These are phyloP conservation scores for Hirtodrosophila confusa DNA, from an alignment of 2,888 invertebrate species.

Conservation along the genomic window DNA sequence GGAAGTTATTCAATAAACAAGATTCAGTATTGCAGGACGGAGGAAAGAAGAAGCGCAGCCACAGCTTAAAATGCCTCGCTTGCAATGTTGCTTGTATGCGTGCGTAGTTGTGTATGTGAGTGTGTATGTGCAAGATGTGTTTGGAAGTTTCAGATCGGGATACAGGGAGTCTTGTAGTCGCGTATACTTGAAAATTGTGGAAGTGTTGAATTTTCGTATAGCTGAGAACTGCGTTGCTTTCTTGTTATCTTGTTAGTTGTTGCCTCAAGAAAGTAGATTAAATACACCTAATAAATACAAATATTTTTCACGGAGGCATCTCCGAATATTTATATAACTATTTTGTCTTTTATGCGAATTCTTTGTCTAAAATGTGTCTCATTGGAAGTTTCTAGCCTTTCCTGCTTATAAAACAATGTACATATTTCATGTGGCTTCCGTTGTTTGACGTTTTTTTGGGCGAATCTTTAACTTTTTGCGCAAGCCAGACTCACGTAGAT, in stretches of 20 bases:
- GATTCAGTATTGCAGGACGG: too few relatives aligned
- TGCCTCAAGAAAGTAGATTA: slow-evolving; percentile 1
- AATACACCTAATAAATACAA: slow-evolving; percentile 4
- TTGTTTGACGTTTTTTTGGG: background rate
- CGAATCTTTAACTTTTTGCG: slow-evolving; percentile 14
- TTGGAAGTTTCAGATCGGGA: too few relatives aligned
- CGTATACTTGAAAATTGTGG: too few relatives aligned
- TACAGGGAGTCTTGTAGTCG: too few relatives aligned
- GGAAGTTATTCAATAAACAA: too few relatives aligned
- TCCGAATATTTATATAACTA: slow-evolving; percentile 15
- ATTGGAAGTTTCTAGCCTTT: slow-evolving; percentile 14
- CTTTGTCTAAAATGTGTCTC: background rate
- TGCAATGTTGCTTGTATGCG: too few relatives aligned
- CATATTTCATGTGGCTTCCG: slow-evolving; percentile 28
- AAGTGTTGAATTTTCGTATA: too few relatives aligned
- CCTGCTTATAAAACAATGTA: slow-evolving; percentile 2
- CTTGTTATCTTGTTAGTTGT: slow-evolving; percentile 10
- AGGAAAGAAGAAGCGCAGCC: too few relatives aligned
- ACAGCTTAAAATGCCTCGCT: too few relatives aligned
- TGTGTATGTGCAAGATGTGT: too few relatives aligned
- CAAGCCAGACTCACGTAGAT: slow-evolving; percentile 40
- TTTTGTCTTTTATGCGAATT: background rate
- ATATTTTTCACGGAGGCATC: too few relatives aligned
- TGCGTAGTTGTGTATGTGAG: too few relatives aligned
- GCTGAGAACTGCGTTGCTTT: background rate